These are phyloP conservation scores for Montipora foliosa DNA, from an alignment of 64 coral and sea anemone species.

Conservation along the genomic window DNA sequence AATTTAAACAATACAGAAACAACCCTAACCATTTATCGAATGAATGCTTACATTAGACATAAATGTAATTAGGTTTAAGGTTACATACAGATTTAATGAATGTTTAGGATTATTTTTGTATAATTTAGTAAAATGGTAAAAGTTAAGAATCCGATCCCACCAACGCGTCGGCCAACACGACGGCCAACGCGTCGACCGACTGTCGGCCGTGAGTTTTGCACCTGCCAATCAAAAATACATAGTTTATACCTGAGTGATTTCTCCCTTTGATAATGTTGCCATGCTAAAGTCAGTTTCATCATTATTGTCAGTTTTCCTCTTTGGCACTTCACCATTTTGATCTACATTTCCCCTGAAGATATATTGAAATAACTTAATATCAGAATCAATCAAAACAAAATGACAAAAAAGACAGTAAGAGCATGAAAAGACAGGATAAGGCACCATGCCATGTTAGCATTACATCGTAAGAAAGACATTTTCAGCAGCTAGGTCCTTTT, in stretches of 20 bases:
- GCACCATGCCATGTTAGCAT: not conserved
- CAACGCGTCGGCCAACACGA: too few relatives aligned
- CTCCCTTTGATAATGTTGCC: constrained; percentile 76
- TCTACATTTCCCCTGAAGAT: constrained; percentile 34
- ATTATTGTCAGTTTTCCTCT: constrained; percentile 48
- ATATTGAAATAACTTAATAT: not conserved
- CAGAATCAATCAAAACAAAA: not conserved
- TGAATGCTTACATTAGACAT: too few relatives aligned
- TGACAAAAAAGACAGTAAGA: too few relatives aligned
- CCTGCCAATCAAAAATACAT: not conserved
- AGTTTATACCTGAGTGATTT: constrained; percentile 68
- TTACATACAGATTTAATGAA: too few relatives aligned
- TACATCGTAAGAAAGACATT: constrained; percentile 84
- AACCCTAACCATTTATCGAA: too few relatives aligned
- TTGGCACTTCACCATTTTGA: constrained; percentile 57
- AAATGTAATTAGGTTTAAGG: too few relatives aligned
- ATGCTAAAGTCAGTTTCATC: constrained; percentile 95
- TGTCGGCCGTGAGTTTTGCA: too few relatives aligned
- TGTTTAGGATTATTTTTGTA: too few relatives aligned
- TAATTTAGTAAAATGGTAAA: too few relatives aligned
- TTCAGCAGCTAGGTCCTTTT: constrained; percentile 63
- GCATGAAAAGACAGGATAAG: not conserved
- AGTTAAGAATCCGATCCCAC: too few relatives aligned
- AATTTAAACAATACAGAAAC: too few relatives aligned
- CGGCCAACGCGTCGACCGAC: too few relatives aligned